Conservation (phyloP, 2,888 invertebrate species). For the Aricia artaxerxes region DNA sequence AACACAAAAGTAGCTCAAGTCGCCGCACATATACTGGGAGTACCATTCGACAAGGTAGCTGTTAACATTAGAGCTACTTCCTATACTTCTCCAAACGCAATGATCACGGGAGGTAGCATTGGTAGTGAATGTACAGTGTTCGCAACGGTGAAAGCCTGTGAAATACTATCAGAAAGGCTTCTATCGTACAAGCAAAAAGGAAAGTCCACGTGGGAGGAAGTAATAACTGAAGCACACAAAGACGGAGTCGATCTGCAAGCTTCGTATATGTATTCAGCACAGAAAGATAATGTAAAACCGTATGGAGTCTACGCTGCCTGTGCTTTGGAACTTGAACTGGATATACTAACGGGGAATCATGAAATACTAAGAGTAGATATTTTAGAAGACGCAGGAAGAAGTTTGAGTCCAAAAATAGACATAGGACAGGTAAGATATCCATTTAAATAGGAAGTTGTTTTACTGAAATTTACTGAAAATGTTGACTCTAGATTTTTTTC, state of each 20-base stretch:
- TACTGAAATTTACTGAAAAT: no score
- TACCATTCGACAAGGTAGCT: constrained; percentile 82
- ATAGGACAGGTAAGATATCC: constrained; percentile 81
- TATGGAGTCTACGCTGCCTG: constrained; percentile 84
- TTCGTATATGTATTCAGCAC: constrained; percentile 77
- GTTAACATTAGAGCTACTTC: constrained; percentile 81
- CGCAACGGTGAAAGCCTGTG: constrained; percentile 83
- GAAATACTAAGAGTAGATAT: constrained; percentile 84
- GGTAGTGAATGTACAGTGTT: constrained; percentile 83
- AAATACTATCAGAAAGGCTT: constrained; percentile 80
- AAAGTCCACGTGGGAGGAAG: constrained; percentile 79
- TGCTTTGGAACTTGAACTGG: constrained; percentile 87
- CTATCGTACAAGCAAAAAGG: constrained; percentile 79
- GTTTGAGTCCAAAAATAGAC: constrained; percentile 86
- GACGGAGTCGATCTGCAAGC: constrained; percentile 82
- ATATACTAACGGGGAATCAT: constrained; percentile 88
- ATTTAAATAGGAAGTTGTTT: background rate
- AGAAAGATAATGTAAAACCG: constrained; percentile 69
- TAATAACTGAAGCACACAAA: constrained; percentile 75
- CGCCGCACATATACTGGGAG: constrained; percentile 84
- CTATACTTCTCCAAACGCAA: constrained; percentile 81
- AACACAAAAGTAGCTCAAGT: constrained; percentile 91
- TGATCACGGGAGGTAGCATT: constrained; percentile 83
- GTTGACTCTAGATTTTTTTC: background rate
- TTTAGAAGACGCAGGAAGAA: constrained; percentile 86